These are phyloP conservation scores for Propithecus perrieri DNA, from an alignment of 2,797 vertebrate genomes.

Conservation along the genomic window DNA sequence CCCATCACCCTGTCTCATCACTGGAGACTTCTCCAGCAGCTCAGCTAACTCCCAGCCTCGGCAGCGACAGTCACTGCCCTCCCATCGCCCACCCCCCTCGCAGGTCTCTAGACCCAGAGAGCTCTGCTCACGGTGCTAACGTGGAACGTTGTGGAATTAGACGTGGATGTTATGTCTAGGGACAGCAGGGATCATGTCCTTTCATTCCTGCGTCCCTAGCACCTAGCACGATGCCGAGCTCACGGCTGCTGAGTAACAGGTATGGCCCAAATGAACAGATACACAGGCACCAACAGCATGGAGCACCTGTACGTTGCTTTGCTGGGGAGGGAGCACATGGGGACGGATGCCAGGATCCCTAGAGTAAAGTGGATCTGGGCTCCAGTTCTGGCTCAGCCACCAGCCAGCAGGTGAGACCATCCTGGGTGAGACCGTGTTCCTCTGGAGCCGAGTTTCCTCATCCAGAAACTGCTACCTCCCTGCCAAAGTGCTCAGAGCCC, in stretches of 20 bases:
- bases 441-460: not conserved
- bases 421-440: not conserved
- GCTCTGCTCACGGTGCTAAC: not conserved
- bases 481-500: not conserved
- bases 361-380: not conserved
- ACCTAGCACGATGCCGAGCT: fast-evolving
- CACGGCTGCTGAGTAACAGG: not conserved
- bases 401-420: not conserved
- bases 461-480: not conserved
- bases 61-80: not conserved
- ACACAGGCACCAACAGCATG: not conserved
- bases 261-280: not conserved
- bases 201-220: not conserved
- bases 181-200: not conserved
- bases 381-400: not conserved
- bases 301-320: too few relatives aligned
- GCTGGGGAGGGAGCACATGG: not conserved
- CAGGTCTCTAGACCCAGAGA: not conserved
- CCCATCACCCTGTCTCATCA: not conserved
- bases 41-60: not conserved
- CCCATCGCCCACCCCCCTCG: not conserved
- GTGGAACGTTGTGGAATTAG: not conserved
- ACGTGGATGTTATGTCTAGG: not conserved
- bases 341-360: not conserved
- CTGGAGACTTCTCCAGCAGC: not conserved